phyloP scores from a whole-genome alignment of 2,113 vertebrate genomes.

The Cryptomyrus ogoouensis region DNA sequence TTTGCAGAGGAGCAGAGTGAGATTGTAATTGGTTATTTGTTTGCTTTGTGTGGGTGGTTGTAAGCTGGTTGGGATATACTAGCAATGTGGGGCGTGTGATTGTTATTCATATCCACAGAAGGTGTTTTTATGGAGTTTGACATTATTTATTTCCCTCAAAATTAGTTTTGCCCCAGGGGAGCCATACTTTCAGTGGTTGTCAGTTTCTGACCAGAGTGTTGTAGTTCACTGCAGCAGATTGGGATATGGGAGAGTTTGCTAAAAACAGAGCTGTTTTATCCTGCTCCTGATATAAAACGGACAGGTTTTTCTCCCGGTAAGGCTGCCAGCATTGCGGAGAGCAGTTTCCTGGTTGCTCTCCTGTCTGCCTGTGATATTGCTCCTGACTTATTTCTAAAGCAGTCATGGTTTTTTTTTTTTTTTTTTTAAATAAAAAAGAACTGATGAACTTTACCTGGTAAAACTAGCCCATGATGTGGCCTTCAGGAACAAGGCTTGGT shows the following conservation, averaged over 20 bases:
- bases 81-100: neutral
- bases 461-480: neutral
- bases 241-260: neutral
- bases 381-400: neutral
- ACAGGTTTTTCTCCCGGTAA: neutral
- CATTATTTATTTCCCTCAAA: neutral
- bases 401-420: neutral
- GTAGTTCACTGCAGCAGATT: neutral
- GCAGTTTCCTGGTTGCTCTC: neutral
- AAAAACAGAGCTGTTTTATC: neutral
- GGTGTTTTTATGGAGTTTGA: neutral
- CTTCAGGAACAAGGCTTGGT: neutral
- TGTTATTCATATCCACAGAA: neutral
- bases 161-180: neutral
- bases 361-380: neutral
- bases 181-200: neutral
- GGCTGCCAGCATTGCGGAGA: neutral
- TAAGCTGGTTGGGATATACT: neutral
- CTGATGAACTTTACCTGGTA: neutral
- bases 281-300: neutral
- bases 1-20: neutral
- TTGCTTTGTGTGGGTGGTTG: neutral
- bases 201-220: neutral
- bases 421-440: neutral
- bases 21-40: slow-evolving; percentile 6